Base-by-base conservation (phyloP, 2,797 vertebrate species). In the Carduelis carduelis region DNA sequence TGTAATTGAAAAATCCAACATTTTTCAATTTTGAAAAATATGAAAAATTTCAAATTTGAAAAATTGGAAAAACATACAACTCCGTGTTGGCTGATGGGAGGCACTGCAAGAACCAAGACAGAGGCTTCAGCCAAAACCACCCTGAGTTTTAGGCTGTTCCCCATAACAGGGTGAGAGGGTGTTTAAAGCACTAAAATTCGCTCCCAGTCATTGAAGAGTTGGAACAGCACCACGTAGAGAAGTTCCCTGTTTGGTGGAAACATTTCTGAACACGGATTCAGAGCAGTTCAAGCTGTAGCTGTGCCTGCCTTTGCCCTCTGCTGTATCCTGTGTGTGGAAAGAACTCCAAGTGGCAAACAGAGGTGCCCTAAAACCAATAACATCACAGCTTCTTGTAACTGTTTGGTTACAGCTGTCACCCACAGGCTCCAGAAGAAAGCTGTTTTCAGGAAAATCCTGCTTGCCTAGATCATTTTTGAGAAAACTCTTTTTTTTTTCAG, bases 161-260 rank as follows among this genome's bases (percentile, higher is more conserved):
- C 28, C 8, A 11, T 49, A 39, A 5, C 0, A 1, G n/a, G 7
- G 2, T 32, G 3, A 22, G 8, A 89, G 8, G 6, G 2, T 53
- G 13, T 28, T 85, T 61, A 46, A 64, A 61, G 8, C 7, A 8
- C 15, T n/a, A 27, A 69, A 85, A 69, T 14, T 35, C 35, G 30
- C 56, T 50, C 46, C 39, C 47, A 49, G 37, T 11, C 12, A 24
- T 2, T 13, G 49, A 75, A 24, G 26, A 44, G 11, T 9, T 37
- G 23, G 39, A 80, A 22, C n/a, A 21, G n/a, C 6, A 53, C 3
- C 17, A 9, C 2, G 24, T 16, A 44, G 26, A 82, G 41, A 41
- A 47, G 19, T 2, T 34, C 50, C 14, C 22, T 68, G 64, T 53
- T n/a, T n/a, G 69, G 64, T 39, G 37, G 50, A 1, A 75, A 14